Conservation (phyloP, 2,888 invertebrate species). For the Pammene aurita region DNA sequence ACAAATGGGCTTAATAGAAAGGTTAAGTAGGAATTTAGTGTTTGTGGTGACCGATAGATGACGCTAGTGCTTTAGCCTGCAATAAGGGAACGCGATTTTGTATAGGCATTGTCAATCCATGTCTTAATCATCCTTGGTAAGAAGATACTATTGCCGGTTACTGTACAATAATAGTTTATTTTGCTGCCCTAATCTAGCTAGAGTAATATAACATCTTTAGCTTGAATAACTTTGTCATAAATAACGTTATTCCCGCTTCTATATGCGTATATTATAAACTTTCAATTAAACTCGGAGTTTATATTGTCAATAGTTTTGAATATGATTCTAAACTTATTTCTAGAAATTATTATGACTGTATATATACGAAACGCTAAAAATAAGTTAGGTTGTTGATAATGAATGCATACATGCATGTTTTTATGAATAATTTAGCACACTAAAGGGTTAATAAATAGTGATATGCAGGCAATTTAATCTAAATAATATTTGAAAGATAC, state of each 20-base stretch:
- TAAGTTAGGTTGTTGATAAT: neutral
- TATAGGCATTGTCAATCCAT: too few species aligned
- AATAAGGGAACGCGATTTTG: too few species aligned
- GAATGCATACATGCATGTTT: neutral
- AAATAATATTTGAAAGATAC: constrained; percentile 1
- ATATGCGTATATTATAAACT: neutral
- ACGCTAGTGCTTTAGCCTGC: too few species aligned
- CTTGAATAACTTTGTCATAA: constrained; percentile 1
- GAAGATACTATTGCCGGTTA: too few species aligned
- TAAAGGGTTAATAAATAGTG: constrained; percentile 4
- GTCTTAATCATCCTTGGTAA: too few species aligned
- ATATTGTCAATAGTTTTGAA: constrained; percentile 17
- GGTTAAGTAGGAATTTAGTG: too few species aligned
- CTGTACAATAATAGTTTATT: constrained; percentile 1
- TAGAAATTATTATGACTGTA: too few species aligned
- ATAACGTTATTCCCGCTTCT: neutral
- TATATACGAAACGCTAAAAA: too few species aligned
- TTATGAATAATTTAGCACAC: neutral
- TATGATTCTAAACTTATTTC: neutral
- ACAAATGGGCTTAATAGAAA: too few species aligned
- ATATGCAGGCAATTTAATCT: constrained; percentile 1
- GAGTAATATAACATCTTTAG: constrained; percentile 12
- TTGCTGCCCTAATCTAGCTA: constrained; percentile 9
- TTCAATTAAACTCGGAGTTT: constrained; percentile 14
- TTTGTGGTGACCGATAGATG: too few species aligned